Evolutionary conservation across 1,140 invertebrate species (phyloP), one percentile per base, ranked within the genome.

Genomic region (Brachionus sp.): DNA sequence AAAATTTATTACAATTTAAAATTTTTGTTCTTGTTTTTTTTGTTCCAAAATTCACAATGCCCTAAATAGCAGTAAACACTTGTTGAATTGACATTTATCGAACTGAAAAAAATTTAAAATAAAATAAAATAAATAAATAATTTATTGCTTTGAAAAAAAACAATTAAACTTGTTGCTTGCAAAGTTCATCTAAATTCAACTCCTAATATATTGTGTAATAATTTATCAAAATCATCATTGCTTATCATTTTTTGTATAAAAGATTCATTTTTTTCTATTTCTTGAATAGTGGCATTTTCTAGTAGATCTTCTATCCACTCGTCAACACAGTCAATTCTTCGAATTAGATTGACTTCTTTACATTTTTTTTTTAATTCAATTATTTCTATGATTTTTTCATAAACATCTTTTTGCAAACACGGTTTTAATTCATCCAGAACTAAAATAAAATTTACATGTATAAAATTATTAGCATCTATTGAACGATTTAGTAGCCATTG

Each of bases 251-350:
- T 19, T 62, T 13, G 7, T 10, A n/a, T 66, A 10, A 29, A 35
- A 16, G 16, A 37, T 37, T 70, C 35, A 12, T 70, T 70, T 70
- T 37, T 70, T 7, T 70, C 35, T 37, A 70, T 70, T 37, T 35
- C 35, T 37, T 23, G n/a, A 37, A 70, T n/a, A 19, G 6, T 13
- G 13, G 12, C 29, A 6, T 37, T 39, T 12, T 39, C 25, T 16
- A 66, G 5, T 29, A 80, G 16, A 80, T 80, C 5, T 42, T 80
- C 77, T 39, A 80, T 57, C 77, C 77, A 80, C 16, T 80, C 50
- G 42, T 80, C 77, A 42, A 80, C 35, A 35, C 50, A 66, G n/a
- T 16, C n/a, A 42, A 80, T 66, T 42, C 77, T 7, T 19, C 12
- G 13, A 7, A 13, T 35, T 19, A 57, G 37, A 66, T 80, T 53